Conservation (phyloP, 2,113 vertebrate species). For the Romanogobio albipinnatus region DNA sequence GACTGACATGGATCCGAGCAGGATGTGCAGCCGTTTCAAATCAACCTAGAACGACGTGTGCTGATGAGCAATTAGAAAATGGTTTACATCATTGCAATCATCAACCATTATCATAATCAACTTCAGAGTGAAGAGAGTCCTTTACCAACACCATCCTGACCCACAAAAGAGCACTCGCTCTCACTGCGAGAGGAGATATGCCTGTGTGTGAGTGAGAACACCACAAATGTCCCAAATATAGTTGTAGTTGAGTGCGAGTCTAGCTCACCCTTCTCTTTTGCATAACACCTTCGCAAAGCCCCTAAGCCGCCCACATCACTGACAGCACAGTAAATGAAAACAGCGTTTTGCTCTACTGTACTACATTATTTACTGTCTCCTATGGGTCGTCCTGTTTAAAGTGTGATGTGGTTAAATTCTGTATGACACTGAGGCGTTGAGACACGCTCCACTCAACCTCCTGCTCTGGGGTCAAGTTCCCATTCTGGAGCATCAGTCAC, state of each 20-base stretch:
- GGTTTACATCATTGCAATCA: constrained; percentile 59
- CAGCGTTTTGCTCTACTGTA: constrained; percentile 24
- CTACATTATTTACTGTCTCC: constrained; percentile 29
- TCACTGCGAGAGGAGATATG: constrained; percentile 23
- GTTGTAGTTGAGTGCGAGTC: not conserved
- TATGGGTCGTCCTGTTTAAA: constrained; percentile 27
- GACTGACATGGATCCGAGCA: constrained; percentile 2
- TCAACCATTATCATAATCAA: constrained; percentile 65
- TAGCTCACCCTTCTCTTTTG: not conserved
- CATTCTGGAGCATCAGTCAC: constrained; percentile 24
- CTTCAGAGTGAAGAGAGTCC: constrained; percentile 60
- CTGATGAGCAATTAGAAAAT: constrained; percentile 65
- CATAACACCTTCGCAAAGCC: not conserved
- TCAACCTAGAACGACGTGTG: constrained; percentile 44
- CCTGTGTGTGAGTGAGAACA: not conserved
- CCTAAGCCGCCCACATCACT: not conserved
- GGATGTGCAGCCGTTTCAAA: constrained; percentile 52
- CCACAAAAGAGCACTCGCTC: constrained; percentile 10
- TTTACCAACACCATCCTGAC: constrained; percentile 46
- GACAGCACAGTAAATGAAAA: constrained; percentile 22
- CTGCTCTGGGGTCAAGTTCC: constrained; percentile 25
- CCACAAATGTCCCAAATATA: not conserved
- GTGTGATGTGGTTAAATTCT: constrained; percentile 12
- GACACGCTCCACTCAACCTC: constrained; percentile 6
- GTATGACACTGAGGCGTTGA: not conserved